These are phyloP conservation scores for Chelidonichthys spinosus DNA, from an alignment of 2,797 vertebrate species.

Conservation along the genomic window DNA sequence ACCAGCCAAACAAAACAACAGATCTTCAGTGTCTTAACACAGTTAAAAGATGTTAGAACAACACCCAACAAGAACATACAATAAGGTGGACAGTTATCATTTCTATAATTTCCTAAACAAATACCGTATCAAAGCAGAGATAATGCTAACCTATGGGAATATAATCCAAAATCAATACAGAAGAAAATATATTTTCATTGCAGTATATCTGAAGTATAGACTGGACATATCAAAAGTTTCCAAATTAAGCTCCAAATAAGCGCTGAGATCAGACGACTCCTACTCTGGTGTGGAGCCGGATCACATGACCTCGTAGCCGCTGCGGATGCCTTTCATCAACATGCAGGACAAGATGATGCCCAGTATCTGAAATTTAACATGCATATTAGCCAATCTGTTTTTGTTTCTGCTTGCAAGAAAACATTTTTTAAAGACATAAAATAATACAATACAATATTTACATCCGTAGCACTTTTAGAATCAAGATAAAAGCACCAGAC, in stretches of 20 bases:
- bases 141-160: slow-evolving; percentile 41
- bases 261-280: neutral
- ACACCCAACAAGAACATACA: slow-evolving; percentile 28
- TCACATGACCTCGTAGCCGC: slow-evolving; percentile 96
- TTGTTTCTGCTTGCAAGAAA: neutral
- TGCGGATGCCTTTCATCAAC: slow-evolving; percentile 92
- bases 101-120: slow-evolving; percentile 14
- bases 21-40: slow-evolving; percentile 24
- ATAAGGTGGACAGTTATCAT: slow-evolving; percentile 1
- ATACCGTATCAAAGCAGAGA: slow-evolving; percentile 17
- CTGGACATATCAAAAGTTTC: slow-evolving; percentile 25
- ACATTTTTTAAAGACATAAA: neutral
- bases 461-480: neutral
- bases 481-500: neutral
- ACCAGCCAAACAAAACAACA: slow-evolving; percentile 41
- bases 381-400: neutral
- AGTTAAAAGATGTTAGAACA: slow-evolving; percentile 23
- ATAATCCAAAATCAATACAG: slow-evolving; percentile 31
- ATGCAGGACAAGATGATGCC: slow-evolving; percentile 91
- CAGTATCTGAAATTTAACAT: slow-evolving; percentile 79
- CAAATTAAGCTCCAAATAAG: slow-evolving; percentile 25
- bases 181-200: slow-evolving; percentile 52
- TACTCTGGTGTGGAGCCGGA: neutral
- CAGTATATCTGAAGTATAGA: slow-evolving; percentile 17
- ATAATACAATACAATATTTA: neutral